Conservation (phyloP, 2,113 vertebrate species). For the Paramormyrops kingsleyae region DNA sequence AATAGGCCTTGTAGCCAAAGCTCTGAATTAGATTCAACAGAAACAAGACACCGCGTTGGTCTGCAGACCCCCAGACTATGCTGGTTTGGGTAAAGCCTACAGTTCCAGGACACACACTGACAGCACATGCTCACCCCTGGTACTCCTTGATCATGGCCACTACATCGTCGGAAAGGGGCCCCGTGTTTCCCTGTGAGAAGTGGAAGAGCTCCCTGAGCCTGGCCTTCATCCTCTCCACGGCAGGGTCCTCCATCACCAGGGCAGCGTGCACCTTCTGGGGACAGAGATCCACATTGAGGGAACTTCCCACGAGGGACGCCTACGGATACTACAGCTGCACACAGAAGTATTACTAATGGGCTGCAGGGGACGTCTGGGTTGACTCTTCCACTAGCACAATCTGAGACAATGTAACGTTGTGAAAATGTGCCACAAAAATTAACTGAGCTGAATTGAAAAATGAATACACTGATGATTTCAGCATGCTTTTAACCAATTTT, state of each 20-base stretch:
- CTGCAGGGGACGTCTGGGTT: not conserved
- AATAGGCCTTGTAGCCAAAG: not conserved
- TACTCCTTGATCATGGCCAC: slow-evolving; percentile 75
- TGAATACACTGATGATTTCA: not conserved
- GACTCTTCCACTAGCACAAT: not conserved
- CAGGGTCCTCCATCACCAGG: slow-evolving; percentile 67
- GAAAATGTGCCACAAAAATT: not conserved
- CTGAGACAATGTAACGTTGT: not conserved
- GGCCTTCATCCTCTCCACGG: slow-evolving; percentile 68
- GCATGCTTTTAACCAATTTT: not conserved
- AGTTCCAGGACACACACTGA: not conserved
- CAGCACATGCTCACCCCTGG: slow-evolving; percentile 65
- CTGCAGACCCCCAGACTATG: not conserved
- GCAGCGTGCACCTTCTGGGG: slow-evolving; percentile 60
- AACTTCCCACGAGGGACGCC: not conserved
- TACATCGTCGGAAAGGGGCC: slow-evolving; percentile 62
- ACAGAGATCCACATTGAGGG: not conserved
- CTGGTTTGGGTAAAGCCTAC: not conserved
- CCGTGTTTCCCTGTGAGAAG: slow-evolving; percentile 65
- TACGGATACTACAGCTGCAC: not conserved
- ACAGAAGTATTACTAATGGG: not conserved
- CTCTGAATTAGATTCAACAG: not conserved
- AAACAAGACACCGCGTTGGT: not conserved
- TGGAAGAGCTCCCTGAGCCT: slow-evolving; percentile 76
- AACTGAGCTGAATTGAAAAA: not conserved